Evolutionary conservation across 2,797 vertebrate species (phyloP).

Genomic region (Florisuga fusca): DNA sequence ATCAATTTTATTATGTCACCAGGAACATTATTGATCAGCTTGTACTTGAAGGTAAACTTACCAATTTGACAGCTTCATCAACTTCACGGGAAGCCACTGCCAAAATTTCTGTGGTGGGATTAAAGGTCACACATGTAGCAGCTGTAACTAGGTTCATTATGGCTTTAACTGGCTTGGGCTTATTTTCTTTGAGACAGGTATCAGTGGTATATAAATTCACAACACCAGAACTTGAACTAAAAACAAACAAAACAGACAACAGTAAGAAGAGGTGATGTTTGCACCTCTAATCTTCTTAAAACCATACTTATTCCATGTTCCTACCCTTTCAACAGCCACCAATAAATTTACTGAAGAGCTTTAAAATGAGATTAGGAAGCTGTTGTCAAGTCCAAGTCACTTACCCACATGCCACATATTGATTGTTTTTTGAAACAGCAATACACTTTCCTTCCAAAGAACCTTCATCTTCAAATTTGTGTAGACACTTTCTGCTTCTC

Average conservation of each 20-base stretch:
- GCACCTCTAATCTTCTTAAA: neutral
- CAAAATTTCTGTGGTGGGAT: slow-evolving; percentile 89
- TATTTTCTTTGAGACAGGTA: slow-evolving; percentile 82
- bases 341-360: neutral
- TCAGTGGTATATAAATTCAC: slow-evolving; percentile 92
- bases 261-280: neutral
- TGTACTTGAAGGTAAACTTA: slow-evolving; percentile 62
- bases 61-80: slow-evolving; percentile 90
- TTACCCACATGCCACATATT: slow-evolving; percentile 85
- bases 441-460: slow-evolving; percentile 79
- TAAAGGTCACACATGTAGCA: slow-evolving; percentile 87
- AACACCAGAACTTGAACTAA: slow-evolving; percentile 91
- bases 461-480: slow-evolving; percentile 83
- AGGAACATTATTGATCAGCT: neutral
- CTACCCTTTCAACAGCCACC: neutral
- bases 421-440: slow-evolving; percentile 80
- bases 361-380: neutral
- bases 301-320: neutral
- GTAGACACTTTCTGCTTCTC: slow-evolving; percentile 80
- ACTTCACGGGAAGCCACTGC: slow-evolving; percentile 86
- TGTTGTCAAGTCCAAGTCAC: slow-evolving; percentile 20
- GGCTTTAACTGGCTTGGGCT: slow-evolving; percentile 88
- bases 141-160: slow-evolving; percentile 93
- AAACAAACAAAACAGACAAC: neutral
- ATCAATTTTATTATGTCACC: neutral